phyloP scores from a whole-genome alignment of 30 jellyfish, hydroid and myxozoan species.

The Turritopsis rubra region DNA sequence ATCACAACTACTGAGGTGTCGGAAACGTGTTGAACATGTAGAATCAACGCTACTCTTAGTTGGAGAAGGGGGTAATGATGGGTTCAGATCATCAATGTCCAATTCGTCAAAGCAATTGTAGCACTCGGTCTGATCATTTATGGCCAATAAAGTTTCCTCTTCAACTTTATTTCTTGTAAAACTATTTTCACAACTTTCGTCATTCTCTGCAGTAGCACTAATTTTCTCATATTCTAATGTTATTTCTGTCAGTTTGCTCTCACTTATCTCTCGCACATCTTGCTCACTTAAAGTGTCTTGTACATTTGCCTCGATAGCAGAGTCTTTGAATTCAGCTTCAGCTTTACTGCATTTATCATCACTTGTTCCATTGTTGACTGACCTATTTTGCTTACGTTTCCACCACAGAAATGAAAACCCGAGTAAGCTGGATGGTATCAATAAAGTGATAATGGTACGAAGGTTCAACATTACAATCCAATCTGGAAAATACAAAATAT shows the following conservation, averaged over 20 bases:
- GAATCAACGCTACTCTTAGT: neutral
- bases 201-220: neutral
- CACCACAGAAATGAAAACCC: constrained; percentile 14
- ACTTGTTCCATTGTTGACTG: neutral
- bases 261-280: neutral
- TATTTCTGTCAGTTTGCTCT: neutral
- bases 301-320: neutral
- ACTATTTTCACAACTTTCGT: neutral
- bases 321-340: neutral
- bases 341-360: neutral
- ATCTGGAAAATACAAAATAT: neutral
- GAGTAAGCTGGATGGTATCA: neutral
- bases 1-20: constrained; percentile 28
- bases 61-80: neutral
- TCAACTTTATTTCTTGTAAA: neutral
- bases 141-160: neutral
- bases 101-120: neutral
- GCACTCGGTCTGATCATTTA: neutral
- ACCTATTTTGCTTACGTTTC: constrained; percentile 6
- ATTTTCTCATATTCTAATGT: neutral
- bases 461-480: neutral
- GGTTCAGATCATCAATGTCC: neutral
- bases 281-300: neutral
- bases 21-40: neutral
- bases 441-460: neutral